A percentile compares a stretch with the other conserved stretches of the same genome.
Evolutionary conservation across 1,140 invertebrate species (phyloP).

Genomic region (Pygmarrhopalites habei): DNA sequence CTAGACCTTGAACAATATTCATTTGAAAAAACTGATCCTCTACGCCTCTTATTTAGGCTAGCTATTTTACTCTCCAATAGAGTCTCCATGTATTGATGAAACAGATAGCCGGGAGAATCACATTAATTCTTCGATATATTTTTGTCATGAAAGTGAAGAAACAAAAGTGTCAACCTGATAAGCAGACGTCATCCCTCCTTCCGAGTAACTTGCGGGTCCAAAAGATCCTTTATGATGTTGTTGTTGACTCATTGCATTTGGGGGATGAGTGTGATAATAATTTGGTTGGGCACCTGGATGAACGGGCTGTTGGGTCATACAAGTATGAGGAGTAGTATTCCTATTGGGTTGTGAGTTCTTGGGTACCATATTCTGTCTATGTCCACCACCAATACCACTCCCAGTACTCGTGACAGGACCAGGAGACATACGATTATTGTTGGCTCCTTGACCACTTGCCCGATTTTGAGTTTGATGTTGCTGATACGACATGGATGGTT

Average conservation of each 20-base stretch:
- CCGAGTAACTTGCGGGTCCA: slow-evolving; percentile 28
- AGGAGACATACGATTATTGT: slow-evolving; percentile 24
- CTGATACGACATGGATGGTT: background rate
- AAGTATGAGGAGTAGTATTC: slow-evolving; percentile 11
- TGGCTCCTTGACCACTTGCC: slow-evolving; percentile 5
- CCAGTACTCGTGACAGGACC: slow-evolving; percentile 19
- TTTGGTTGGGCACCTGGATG: slow-evolving; percentile 22
- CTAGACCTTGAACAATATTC: no score
- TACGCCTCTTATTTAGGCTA: no score
- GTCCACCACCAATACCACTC: slow-evolving; percentile 5
- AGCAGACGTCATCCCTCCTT: slow-evolving; percentile 20
- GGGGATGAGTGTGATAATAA: slow-evolving; percentile 30
- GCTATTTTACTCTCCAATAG: no score
- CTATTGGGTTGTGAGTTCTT: slow-evolving; percentile 16
- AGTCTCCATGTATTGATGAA: no score
- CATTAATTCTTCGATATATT: no score
- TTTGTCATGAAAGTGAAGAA: no score
- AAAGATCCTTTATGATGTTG: slow-evolving; percentile 16
- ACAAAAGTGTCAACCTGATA: slow-evolving; percentile 19
- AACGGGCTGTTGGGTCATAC: slow-evolving; percentile 15
- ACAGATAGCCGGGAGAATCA: no score
- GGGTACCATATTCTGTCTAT: slow-evolving; percentile 16
- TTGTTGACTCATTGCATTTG: slow-evolving; percentile 17
- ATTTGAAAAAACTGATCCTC: no score
- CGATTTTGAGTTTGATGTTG: slow-evolving; percentile 11